Percentiles rank a stretch among this genome's conserved stretches.
Conservation (phyloP, 2,113 vertebrate genomes). For the Lycaon pictus region DNA sequence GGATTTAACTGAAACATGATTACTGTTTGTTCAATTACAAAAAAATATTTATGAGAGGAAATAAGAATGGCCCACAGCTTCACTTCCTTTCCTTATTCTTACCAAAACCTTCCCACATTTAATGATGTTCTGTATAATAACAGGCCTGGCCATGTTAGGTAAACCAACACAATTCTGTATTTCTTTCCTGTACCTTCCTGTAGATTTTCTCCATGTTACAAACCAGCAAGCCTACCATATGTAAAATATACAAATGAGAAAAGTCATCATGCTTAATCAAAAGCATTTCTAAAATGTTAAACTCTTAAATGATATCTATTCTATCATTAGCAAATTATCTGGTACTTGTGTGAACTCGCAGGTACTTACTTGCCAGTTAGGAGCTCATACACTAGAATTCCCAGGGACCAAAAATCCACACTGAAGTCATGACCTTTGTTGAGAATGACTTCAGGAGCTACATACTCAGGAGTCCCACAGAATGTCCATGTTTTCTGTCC, state of each 20-base stretch:
- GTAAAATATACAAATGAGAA: not conserved
- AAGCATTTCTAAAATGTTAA: not conserved
- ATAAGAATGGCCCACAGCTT: not conserved
- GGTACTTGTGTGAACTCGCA: not conserved
- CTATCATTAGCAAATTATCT: not conserved
- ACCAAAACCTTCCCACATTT: not conserved
- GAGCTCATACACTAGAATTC: conserved; percentile 96
- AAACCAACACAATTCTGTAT: not conserved
- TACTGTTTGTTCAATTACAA: conserved; percentile 12
- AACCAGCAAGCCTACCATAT: not conserved
- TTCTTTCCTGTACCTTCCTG: not conserved
- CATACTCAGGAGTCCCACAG: conserved; percentile 97
- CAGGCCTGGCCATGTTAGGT: not conserved
- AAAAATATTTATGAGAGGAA: not conserved
- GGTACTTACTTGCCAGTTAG: conserved; percentile 93
- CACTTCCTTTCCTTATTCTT: not conserved
- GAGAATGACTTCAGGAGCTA: conserved; percentile 96
- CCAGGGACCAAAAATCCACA: conserved; percentile 97
- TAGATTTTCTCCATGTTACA: not conserved
- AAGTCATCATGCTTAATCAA: not conserved
- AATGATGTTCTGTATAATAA: not conserved
- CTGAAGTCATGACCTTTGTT: conserved; percentile 97
- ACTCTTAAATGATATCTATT: not conserved
- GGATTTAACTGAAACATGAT: conserved; percentile 39
- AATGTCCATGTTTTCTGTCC: conserved; percentile 98